Percentiles rank a stretch among this genome's conserved stretches.
phyloP scores from a whole-genome alignment of 2,888 invertebrate genomes.

The Eupithecia dodoneata region DNA sequence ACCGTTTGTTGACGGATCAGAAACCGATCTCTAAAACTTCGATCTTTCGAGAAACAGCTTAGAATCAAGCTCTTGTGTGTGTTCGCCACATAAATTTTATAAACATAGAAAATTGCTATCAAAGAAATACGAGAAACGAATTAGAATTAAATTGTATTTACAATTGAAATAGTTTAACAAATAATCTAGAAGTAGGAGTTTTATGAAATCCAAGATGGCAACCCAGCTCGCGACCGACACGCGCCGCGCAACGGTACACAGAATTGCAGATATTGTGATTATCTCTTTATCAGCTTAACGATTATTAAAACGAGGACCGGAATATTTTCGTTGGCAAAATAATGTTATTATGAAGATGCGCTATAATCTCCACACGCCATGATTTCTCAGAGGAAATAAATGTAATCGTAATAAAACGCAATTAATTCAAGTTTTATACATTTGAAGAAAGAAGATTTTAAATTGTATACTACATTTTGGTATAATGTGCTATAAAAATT shows the following conservation, averaged over 20 bases:
- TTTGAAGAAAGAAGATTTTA: background rate
- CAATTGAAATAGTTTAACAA: too few relatives aligned
- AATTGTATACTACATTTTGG: background rate
- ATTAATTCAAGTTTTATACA: background rate
- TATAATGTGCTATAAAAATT: background rate
- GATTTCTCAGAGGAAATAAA: conserved; percentile 14
- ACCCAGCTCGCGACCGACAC: conserved; percentile 59
- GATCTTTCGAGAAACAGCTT: too few relatives aligned
- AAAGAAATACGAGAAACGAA: too few relatives aligned
- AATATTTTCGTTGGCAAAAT: conserved; percentile 40
- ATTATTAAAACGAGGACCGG: conserved; percentile 48
- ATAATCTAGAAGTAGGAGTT: background rate
- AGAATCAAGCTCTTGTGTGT: too few relatives aligned
- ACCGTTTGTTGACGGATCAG: too few relatives aligned
- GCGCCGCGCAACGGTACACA: conserved; percentile 72
- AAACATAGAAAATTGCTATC: too few relatives aligned
- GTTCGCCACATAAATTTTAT: too few relatives aligned
- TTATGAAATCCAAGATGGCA: background rate
- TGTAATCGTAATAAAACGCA: background rate
- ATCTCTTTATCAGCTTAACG: conserved; percentile 63
- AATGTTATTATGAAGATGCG: conserved; percentile 41
- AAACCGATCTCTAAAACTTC: too few relatives aligned
- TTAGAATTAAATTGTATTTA: too few relatives aligned
- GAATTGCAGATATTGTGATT: conserved; percentile 44
- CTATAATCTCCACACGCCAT: conserved; percentile 24